These are phyloP conservation scores for Conomelus anceps DNA, from an alignment of 2,888 invertebrate species.

Conservation along the genomic window DNA sequence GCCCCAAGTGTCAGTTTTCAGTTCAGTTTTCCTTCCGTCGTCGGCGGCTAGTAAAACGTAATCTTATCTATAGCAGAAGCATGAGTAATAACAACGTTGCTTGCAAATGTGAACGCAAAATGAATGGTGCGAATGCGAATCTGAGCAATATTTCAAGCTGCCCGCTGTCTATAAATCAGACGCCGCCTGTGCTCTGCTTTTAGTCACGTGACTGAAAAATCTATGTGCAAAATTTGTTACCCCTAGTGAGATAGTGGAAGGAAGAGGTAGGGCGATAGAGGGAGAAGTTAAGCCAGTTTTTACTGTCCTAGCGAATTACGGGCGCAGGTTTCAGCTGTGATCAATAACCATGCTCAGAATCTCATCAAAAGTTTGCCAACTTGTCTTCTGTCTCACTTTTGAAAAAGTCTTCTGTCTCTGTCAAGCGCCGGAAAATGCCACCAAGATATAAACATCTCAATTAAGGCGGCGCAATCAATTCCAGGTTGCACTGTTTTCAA, in stretches of 20 bases:
- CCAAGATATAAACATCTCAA: neutral
- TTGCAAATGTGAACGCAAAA: neutral
- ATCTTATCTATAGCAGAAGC: neutral
- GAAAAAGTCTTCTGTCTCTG: neutral
- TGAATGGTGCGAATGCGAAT: neutral
- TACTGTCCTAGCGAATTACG: neutral
- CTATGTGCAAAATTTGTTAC: neutral
- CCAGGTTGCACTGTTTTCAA: neutral
- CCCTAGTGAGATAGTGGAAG: neutral
- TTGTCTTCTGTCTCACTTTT: neutral
- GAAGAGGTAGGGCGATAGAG: neutral
- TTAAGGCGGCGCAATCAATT: neutral
- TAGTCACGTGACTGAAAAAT: neutral
- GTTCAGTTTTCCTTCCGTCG: no score
- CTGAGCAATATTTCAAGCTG: neutral
- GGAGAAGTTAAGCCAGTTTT: neutral
- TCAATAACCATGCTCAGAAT: neutral
- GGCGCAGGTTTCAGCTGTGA: neutral
- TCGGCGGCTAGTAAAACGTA: neutral
- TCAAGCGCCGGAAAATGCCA: neutral
- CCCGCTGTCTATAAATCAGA: neutral
- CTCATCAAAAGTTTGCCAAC: neutral
- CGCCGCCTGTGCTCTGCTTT: no score
- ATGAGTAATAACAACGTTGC: neutral
- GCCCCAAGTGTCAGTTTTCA: no score